Percentiles rank a stretch among this genome's conserved stretches.
These are phyloP conservation scores for Zosterops japonicus DNA, from an alignment of 2,113 vertebrate genomes.

Conservation along the genomic window DNA sequence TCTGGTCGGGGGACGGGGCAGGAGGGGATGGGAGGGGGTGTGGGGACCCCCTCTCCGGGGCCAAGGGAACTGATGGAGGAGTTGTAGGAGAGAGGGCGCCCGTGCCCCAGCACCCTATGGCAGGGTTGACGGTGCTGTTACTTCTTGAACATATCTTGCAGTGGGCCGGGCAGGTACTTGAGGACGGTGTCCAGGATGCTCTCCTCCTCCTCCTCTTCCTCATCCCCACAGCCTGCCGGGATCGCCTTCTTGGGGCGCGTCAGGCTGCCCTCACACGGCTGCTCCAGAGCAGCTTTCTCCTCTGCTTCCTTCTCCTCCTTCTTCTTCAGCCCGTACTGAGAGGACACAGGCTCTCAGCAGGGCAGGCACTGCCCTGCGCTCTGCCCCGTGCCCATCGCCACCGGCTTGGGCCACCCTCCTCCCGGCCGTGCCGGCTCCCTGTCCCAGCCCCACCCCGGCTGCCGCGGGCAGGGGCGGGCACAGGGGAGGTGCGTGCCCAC, in stretches of 20 bases:
- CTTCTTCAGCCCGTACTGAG: conserved; percentile 96
- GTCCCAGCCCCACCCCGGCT: neutral
- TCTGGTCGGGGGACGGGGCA: neutral
- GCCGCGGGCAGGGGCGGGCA: neutral
- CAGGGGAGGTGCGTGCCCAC: conserved; percentile 66
- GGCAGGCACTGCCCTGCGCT: neutral
- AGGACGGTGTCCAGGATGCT: conserved; percentile 98
- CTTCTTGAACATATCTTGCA: conserved; percentile 99
- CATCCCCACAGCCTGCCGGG: conserved; percentile 90
- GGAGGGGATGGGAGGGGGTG: neutral
- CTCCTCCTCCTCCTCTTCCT: conserved; percentile 94
- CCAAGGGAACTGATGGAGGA: conserved; percentile 28
- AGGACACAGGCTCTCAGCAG: neutral
- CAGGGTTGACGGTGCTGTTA: conserved; percentile 71
- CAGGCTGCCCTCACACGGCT: conserved; percentile 94
- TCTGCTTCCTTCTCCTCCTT: conserved; percentile 98
- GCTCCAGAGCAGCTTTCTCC: conserved; percentile 96
- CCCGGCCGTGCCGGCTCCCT: neutral
- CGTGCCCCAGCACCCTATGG: conserved; percentile 62
- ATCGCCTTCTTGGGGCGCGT: conserved; percentile 97
- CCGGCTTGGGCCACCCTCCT: neutral
- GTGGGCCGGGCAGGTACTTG: conserved; percentile 94
- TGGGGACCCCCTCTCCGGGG: neutral
- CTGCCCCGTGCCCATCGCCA: neutral
- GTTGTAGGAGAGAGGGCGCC: conserved; percentile 29